Base-by-base conservation (phyloP, 2,113 vertebrate genomes). In the Plotosus lineatus region DNA sequence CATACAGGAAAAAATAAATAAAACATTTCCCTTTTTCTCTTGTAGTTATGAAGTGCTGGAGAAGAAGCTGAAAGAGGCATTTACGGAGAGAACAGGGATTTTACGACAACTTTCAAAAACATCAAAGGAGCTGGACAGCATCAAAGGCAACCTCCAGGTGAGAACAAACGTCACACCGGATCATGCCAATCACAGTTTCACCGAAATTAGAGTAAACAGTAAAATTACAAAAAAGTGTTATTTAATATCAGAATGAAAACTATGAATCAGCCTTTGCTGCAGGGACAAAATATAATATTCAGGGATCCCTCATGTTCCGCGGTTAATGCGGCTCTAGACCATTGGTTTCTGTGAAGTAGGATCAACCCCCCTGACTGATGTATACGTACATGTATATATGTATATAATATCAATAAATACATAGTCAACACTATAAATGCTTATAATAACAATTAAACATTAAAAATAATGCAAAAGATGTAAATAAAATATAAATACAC, bases 121-220 rank as follows among this genome's bases (percentile, higher is more conserved):
- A 63, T 96, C 96, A 74, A 95, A 95, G 89, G 96, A 97, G 85
- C 92, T 97, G 84, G 94, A 98, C 79, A 96, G 94, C 87, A 96
- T 97, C 89, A 98, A 98, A 94, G 93, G 93, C 72, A 96, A 96
- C 83, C 93, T 98, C 51, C 94, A 97, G 97, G 97, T 98, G 46
- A 91, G 94, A 74, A 42, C 61, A 63, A 33, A 83, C 83, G 3
- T 65, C 76, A 85, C 23, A 17, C 1, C 31, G 31, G 48, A 33
- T 33, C 46, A 31, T 26, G 3, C n/a, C 15, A 4, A 36, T 21
- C 23, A n/a, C 7, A 55, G 23, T 23, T 10, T 7, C 23, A 9
- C 2, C 2, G 53, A 55, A n/a, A 55, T 9, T 7, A 55, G 3
- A 0, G 8, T 11, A n/a, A 3, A 36, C 50, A 3, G 15, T 33